Base-by-base conservation (phyloP, 2,888 invertebrate species). In the Erebia ligea region DNA sequence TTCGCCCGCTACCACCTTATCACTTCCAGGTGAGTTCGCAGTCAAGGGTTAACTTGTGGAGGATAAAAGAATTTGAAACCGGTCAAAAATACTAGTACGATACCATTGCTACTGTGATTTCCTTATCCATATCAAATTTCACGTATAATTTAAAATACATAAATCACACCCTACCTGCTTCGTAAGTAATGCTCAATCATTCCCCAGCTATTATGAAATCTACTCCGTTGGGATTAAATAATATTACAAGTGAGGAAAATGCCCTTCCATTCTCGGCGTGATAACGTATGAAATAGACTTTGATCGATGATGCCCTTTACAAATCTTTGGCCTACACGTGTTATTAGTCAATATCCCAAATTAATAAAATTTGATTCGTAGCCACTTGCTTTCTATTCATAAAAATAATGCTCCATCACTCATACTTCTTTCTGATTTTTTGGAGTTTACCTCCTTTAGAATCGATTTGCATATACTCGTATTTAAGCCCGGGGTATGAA, bases 131-230 rank as follows among this genome's bases (percentile, higher is more conserved):
- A 59, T 68, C 52, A 50, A 63, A 62, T 59, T 72, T 71, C 70
- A 73, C 25, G 5, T 69, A 52, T 71, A 71, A 73, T 69, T 71
- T 73, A 63, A 62, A 71, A 69, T 64, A 76, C 70, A 77, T 76
- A 77, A 77, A 74, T 78, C 78, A 76, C 76, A 76, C 59, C 69
- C 73, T 76, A 75, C 78, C 77, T 77, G 75, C 73, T 74, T 72
- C 72, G 71, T 74, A 75, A 76, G 77, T 76, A 81, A 80, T 78
- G 81, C 82, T 84, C 83, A 79, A 86, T 86, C 84, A 86, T 83
- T 81, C 82, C 75, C 76, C 71, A 76, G 77, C 81, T 81, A 86
- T 85, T 82, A 84, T 83, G 82, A 81, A 84, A 84, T 84, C 83
- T 82, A 83, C 81, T 83, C 79, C 76, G 54, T 21, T 21, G 74